These are phyloP conservation scores for Lutjanus erythropterus DNA, from an alignment of 2,113 vertebrate species.

Conservation along the genomic window DNA sequence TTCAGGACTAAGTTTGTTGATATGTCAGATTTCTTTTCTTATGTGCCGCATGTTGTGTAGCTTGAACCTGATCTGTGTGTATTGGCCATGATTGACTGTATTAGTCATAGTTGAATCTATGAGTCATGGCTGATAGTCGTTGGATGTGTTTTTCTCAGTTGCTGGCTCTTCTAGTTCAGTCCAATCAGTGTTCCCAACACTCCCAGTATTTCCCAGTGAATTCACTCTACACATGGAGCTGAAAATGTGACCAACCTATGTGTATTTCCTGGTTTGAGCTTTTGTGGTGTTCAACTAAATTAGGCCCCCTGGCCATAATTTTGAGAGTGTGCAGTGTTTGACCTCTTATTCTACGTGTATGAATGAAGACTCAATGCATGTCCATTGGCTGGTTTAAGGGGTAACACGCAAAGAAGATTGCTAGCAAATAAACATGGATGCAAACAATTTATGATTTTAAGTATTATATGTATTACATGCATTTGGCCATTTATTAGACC, in stretches of 20 bases:
- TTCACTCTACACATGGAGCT: not conserved
- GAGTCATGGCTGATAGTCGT: conserved; percentile 7
- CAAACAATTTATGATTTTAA: not conserved
- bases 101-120: not conserved
- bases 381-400: not conserved
- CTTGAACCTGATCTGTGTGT: not conserved
- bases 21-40: not conserved
- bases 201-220: not conserved
- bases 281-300: not conserved
- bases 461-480: not conserved
- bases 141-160: not conserved
- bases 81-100: not conserved
- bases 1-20: not conserved
- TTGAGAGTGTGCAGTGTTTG: not conserved
- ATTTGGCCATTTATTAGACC: not conserved
- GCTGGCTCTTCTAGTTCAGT: not conserved
- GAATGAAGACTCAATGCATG: too few species aligned
- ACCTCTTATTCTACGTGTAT: too few species aligned
- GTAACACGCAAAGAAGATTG: not conserved
- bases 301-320: too few species aligned
- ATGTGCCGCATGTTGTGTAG: not conserved
- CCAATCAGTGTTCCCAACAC: not conserved
- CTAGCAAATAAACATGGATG: not conserved
- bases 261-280: not conserved
- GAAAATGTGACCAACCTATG: not conserved